These are phyloP conservation scores for Thymelicus acteon DNA, from an alignment of 2,888 invertebrate species.

Conservation along the genomic window DNA sequence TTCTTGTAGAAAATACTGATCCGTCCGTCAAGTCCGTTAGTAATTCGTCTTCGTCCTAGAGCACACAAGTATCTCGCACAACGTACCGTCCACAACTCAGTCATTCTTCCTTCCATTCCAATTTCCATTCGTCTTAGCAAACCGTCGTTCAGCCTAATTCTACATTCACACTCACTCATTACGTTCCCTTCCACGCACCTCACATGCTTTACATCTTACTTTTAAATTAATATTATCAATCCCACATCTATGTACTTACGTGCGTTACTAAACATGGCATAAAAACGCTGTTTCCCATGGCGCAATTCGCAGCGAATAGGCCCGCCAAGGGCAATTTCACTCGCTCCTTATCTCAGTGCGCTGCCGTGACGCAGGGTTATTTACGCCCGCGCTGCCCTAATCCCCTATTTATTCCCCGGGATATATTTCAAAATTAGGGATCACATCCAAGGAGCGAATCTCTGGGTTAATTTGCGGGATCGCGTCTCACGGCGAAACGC, in stretches of 20 bases:
- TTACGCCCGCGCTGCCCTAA: slow-evolving; percentile 80
- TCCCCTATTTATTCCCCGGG: slow-evolving; percentile 83
- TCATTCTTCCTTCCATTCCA: no score
- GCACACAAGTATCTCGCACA: no score
- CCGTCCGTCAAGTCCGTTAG: no score
- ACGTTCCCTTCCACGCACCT: no score
- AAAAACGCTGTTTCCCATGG: slow-evolving; percentile 66
- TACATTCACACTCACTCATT: no score
- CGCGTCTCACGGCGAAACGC: slow-evolving; percentile 53
- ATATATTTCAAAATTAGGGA: slow-evolving; percentile 85
- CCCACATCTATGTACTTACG: neutral
- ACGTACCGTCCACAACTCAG: no score
- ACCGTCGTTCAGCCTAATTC: no score
- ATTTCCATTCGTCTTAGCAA: no score
- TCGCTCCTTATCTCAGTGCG: slow-evolving; percentile 71
- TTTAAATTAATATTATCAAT: no score
- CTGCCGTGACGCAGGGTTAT: slow-evolving; percentile 77
- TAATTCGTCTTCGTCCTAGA: no score
- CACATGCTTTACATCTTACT: no score
- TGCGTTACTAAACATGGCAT: slow-evolving; percentile 48
- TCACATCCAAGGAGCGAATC: slow-evolving; percentile 68
- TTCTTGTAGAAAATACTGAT: no score
- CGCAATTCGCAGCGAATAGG: neutral
- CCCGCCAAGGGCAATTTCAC: slow-evolving; percentile 69
- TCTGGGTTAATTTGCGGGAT: slow-evolving; percentile 77